Conservation (phyloP, 2,113 vertebrate genomes). For the Rhodinocichla rosea region DNA sequence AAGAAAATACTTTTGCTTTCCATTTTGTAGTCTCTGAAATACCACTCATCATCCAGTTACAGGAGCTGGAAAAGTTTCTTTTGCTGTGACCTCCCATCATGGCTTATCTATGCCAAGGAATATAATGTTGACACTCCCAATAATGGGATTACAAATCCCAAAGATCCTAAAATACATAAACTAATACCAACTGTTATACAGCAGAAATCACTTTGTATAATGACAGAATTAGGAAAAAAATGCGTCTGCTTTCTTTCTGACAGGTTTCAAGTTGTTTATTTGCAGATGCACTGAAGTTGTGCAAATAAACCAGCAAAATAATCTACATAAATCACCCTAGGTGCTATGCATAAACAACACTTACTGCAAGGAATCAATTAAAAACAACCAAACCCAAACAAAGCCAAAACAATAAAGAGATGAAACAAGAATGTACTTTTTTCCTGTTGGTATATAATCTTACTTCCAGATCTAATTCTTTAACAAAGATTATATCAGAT, state of each 20-base stretch:
- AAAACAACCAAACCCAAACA: background rate
- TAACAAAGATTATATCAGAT: background rate
- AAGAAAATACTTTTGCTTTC: background rate
- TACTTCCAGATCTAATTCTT: background rate
- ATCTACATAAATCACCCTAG: background rate
- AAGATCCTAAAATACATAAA: background rate
- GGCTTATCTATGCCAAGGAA: rapidly evolving
- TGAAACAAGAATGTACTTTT: background rate
- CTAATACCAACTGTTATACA: background rate
- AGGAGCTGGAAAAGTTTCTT: background rate
- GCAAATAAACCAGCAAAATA: background rate
- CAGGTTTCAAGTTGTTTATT: background rate
- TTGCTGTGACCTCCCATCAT: background rate
- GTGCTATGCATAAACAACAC: background rate
- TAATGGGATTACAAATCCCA: rapidly evolving
- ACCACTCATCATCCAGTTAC: background rate
- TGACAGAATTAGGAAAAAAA: background rate
- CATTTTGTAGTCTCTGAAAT: background rate
- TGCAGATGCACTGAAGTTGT: background rate
- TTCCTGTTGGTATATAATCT: background rate
- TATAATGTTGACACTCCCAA: background rate
- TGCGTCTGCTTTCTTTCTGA: background rate
- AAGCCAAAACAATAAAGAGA: background rate
- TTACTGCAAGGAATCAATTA: background rate
- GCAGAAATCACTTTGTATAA: background rate